Evolutionary conservation across 2,797 vertebrate genomes (phyloP), one percentile per base, ranked within the genome.

Genomic region (Parotocinclus haroldoi): DNA sequence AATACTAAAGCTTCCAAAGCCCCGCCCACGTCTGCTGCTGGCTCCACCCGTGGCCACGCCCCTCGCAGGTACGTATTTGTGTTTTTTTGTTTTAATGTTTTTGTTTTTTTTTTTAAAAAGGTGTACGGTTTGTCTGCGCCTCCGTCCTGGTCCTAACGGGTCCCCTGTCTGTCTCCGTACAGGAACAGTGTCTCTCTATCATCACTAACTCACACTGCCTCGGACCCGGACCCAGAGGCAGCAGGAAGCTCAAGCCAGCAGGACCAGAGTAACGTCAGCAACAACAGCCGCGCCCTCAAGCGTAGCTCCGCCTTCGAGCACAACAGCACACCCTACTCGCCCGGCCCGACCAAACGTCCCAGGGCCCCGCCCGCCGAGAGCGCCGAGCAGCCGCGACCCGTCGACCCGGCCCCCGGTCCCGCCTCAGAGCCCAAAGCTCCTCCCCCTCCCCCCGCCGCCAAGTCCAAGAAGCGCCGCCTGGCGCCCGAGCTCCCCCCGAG

Each of bases 1-100:
- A 91, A 94, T 93, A 93, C 93, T 93, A 98, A 98, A 92, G 91
- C 94, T 94, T 92, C 96, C 91, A 98, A 98, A 98, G 93, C 95
- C 93, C 92, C 94, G 84, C 89, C 94, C 94, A 96, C 91, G 91
- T 94, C 94, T 89, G 89, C 93, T 91, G 83, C 93, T 92, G 94
- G 95, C 85, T 95, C 95, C 88, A 93, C 93, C 92, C 95, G 92
- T 90, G 95, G 96, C 92, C 93, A 96, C 93, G 92, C 94, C 92
- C 94, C 95, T 89, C 94, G 93, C 96, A 98, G 96, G 97, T 98
- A 98, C 92, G 87, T 39, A 10, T 48, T 6, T n/a, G n/a, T n/a
- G n/a, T 40, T 44, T 39, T 9, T 9, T 49, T 11, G 39, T 1
- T 46, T 9, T 58, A n/a, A n/a, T n/a, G n/a, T n/a, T n/a, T n/a